Conservation (phyloP, 2,113 vertebrate species). For the Ceyx cyanopectus region DNA sequence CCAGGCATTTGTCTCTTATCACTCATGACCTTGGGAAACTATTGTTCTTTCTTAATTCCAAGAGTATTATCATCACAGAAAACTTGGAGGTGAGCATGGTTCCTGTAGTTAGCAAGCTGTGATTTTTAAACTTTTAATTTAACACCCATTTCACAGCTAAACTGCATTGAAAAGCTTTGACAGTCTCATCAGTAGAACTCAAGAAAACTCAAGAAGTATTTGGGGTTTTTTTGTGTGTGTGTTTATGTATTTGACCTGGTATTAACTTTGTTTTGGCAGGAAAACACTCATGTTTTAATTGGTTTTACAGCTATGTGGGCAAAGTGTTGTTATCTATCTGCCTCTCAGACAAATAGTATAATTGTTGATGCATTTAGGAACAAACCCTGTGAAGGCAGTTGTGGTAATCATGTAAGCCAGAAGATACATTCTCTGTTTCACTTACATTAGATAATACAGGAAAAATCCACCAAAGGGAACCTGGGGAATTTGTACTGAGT, state of each 20-base stretch:
- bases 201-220: no score
- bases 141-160: neutral
- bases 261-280: neutral
- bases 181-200: neutral
- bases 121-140: conserved; percentile 11
- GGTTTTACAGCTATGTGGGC: neutral
- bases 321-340: neutral
- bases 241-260: neutral
- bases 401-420: neutral
- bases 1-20: neutral
- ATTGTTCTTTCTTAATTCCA: neutral
- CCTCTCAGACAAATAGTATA: neutral
- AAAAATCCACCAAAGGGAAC: neutral
- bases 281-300: neutral
- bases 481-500: neutral
- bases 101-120: neutral
- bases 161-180: neutral
- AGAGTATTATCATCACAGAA: neutral
- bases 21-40: neutral
- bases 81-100: neutral
- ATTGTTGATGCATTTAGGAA: neutral
- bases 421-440: neutral
- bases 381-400: neutral
- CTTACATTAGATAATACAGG: neutral
- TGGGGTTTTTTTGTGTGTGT: no score